Evolutionary conservation across 1,140 invertebrate species (phyloP).

Genomic region (Zaprionus lachaisei): DNA sequence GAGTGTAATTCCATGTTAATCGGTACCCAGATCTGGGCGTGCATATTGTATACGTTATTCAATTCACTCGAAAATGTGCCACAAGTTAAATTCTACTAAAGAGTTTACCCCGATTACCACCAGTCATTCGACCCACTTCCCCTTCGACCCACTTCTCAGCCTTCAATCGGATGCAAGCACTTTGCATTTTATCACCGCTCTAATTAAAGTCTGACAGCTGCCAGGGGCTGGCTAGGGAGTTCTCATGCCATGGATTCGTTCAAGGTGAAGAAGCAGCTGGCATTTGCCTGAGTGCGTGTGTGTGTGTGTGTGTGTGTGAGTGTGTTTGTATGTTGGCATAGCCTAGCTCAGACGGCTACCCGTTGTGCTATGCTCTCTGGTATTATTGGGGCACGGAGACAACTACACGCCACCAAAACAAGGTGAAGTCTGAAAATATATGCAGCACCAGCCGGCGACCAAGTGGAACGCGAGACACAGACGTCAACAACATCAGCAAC

Average conservation of each 20-base stretch:
- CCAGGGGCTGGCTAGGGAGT: not conserved
- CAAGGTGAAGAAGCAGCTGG: conserved; percentile 60
- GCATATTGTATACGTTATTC: conserved; percentile 3
- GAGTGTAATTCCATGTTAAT: conserved; percentile 37
- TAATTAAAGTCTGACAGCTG: conserved; percentile 67
- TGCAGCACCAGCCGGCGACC: conserved; percentile 18
- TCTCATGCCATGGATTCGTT: conserved; percentile 46
- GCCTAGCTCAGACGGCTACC: not conserved
- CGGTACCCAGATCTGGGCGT: conserved; percentile 19
- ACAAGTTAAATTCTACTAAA: conserved; percentile 22
- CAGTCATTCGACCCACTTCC: not conserved
- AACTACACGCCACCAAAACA: conserved; percentile 60
- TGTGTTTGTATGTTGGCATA: not conserved
- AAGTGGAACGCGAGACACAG: conserved; percentile 45
- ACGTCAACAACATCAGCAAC: conserved; percentile 22
- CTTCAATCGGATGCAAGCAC: conserved; percentile 26
- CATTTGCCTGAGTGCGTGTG: conserved; percentile 26
- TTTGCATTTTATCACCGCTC: conserved; percentile 74
- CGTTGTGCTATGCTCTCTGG: conserved; percentile 30
- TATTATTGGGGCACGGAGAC: conserved; percentile 49
- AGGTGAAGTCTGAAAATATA: conserved; percentile 34
- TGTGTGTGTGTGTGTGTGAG: no score
- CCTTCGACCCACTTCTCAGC: not conserved
- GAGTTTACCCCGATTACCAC: not conserved
- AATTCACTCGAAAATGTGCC: conserved; percentile 26